These are phyloP conservation scores for Sterrhoptilus dennistouni DNA, from an alignment of 2,113 vertebrate species.

Conservation along the genomic window DNA sequence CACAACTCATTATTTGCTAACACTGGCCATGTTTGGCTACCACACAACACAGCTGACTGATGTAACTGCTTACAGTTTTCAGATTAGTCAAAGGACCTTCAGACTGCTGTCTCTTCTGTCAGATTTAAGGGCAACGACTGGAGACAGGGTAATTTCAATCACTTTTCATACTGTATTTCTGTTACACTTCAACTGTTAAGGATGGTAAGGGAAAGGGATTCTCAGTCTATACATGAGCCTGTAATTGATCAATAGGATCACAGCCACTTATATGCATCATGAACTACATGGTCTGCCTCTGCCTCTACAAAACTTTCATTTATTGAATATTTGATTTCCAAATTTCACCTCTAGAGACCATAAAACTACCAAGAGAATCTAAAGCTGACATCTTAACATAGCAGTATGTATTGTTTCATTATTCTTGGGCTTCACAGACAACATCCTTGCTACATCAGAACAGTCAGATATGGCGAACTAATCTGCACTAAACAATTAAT, in stretches of 20 bases:
- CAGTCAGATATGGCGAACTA: not conserved
- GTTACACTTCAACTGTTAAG: not conserved
- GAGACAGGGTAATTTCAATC: not conserved
- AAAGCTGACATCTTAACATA: not conserved
- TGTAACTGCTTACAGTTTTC: not conserved
- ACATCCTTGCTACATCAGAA: not conserved
- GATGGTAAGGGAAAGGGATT: not conserved
- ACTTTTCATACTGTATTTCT: not conserved
- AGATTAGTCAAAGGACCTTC: not conserved
- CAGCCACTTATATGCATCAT: not conserved
- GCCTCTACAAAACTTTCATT: not conserved
- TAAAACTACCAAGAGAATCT: not conserved
- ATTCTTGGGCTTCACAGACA: not conserved
- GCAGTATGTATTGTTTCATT: not conserved
- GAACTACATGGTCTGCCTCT: not conserved
- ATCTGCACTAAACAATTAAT: not conserved
- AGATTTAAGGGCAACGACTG: not conserved
- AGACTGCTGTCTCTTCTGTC: not conserved
- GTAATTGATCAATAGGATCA: not conserved
- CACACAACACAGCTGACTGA: not conserved
- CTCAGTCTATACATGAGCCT: not conserved
- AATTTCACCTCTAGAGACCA: not conserved
- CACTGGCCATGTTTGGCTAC: not conserved
- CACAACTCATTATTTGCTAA: not conserved
- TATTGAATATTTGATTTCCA: not conserved